Conservation (phyloP, 1,140 invertebrate species). For the Brachionus paranguensis region DNA sequence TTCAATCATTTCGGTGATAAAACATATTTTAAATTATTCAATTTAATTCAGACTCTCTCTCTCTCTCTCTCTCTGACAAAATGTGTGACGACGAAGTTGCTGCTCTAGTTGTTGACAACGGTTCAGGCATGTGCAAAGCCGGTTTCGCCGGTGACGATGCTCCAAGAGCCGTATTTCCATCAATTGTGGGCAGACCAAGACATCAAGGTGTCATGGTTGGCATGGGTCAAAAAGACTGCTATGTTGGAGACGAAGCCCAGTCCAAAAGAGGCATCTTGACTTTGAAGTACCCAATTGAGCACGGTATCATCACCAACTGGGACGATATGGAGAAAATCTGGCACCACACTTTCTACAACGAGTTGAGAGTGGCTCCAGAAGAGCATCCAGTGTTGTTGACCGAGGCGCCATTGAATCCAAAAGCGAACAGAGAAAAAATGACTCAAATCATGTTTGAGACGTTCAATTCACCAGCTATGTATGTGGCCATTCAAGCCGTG, state of each 20-base stretch:
- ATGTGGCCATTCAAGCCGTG: neutral
- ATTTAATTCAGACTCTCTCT: neutral
- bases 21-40: neutral
- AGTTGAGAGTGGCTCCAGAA: conserved; percentile 49
- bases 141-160: conserved; percentile 65
- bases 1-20: conserved; percentile 7
- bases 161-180: conserved; percentile 64
- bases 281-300: conserved; percentile 42
- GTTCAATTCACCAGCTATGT: neutral
- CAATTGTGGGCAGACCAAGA: conserved; percentile 62
- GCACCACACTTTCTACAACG: conserved; percentile 45
- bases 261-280: conserved; percentile 42
- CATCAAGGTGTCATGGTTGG: conserved; percentile 81
- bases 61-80: conserved; percentile 42
- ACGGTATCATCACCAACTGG: conserved; percentile 44
- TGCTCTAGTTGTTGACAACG: conserved; percentile 75
- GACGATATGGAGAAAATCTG: conserved; percentile 44
- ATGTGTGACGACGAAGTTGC: conserved; percentile 74
- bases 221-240: conserved; percentile 90
- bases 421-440: conserved; percentile 46
- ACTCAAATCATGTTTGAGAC: conserved; percentile 58
- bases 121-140: conserved; percentile 54
- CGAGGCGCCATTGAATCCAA: conserved; percentile 47
- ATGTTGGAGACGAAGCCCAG: conserved; percentile 69
- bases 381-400: conserved; percentile 45